phyloP scores from a whole-genome alignment of 2,797 vertebrate species.

The Phoeniculus purpureus region DNA sequence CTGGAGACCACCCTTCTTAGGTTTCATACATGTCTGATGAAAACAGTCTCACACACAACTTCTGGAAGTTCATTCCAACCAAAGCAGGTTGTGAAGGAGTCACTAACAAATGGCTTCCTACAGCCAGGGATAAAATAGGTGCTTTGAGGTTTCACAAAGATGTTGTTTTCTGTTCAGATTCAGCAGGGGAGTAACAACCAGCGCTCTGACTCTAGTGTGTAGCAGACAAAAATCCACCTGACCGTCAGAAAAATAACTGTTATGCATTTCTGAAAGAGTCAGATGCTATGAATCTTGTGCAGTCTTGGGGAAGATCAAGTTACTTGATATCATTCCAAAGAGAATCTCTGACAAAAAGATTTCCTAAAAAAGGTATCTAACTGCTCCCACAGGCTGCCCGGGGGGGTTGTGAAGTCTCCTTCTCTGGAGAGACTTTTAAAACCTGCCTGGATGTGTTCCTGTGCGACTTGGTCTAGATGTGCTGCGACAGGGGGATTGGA shows the following conservation, averaged over 20 bases:
- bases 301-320: background rate
- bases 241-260: slow-evolving; percentile 16
- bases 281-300: slow-evolving; percentile 2
- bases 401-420: too few relatives aligned
- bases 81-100: background rate
- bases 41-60: background rate
- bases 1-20: background rate
- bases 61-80: background rate
- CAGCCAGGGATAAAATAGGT: background rate
- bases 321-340: slow-evolving; percentile 30
- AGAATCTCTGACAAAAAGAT: slow-evolving; percentile 42
- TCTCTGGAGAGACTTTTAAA: too few relatives aligned
- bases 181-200: background rate
- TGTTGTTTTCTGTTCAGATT: background rate
- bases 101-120: background rate
- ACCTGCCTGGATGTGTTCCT: too few relatives aligned
- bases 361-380: slow-evolving; percentile 26
- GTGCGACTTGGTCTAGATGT: too few relatives aligned
- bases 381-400: background rate
- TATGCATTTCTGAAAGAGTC: background rate
- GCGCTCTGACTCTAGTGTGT: background rate
- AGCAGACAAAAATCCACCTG: slow-evolving; percentile 13
- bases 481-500: too few relatives aligned
- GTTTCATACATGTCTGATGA: background rate
- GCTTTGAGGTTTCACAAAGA: background rate